phyloP scores from a whole-genome alignment of 2,888 invertebrate species.

The Chrysodeixis includens region DNA sequence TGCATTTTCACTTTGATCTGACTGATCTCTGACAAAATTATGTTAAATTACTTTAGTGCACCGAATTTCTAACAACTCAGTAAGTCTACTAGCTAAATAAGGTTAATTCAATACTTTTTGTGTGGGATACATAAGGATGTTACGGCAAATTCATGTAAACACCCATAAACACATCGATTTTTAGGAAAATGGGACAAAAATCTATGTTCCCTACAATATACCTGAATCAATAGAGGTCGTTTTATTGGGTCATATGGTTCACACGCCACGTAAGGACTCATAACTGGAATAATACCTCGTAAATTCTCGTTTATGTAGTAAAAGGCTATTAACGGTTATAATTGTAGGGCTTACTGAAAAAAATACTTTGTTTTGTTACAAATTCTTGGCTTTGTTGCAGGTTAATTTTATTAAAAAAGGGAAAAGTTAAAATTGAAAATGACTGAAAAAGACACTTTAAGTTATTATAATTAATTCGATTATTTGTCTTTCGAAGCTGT shows the following conservation, averaged over 20 bases:
- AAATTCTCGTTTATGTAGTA: slow-evolving; percentile 1
- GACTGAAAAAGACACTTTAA: no score
- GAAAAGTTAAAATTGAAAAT: not conserved
- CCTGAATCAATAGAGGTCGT: not conserved
- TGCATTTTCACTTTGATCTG: not conserved
- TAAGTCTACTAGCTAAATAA: no score
- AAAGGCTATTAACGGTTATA: not conserved
- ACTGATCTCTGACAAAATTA: no score
- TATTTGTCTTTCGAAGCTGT: no score
- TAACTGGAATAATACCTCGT: slow-evolving; percentile 3
- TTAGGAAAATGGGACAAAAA: no score
- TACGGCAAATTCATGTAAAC: no score
- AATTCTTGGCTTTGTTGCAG: not conserved
- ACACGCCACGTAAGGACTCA: not conserved
- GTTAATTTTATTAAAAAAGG: not conserved
- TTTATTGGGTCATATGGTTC: slow-evolving; percentile 2
- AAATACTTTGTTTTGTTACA: not conserved
- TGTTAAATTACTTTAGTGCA: no score
- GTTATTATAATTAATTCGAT: no score
- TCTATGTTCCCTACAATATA: not conserved
- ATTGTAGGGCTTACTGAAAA: not conserved
- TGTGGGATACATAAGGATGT: no score
- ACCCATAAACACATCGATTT: no score
- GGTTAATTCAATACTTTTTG: no score
- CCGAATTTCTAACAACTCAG: no score